A percentile compares a stretch with the other conserved stretches of the same genome.
Evolutionary conservation across 2,888 invertebrate species (phyloP).

Genomic region (Hedya salicella): DNA sequence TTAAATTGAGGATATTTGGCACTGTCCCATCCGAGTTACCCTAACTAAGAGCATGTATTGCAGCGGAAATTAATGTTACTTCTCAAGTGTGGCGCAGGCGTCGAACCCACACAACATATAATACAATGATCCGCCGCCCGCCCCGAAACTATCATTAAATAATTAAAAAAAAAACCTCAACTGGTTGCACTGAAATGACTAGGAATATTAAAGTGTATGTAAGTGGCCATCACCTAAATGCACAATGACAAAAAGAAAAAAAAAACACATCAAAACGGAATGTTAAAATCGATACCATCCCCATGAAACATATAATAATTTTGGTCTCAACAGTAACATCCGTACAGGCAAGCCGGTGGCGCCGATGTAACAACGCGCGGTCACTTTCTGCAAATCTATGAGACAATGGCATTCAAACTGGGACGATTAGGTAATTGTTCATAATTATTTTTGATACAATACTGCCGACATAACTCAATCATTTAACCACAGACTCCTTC

Average conservation of each 20-base stretch:
- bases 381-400: neutral
- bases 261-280: conserved; percentile 72
- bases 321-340: conserved; percentile 84
- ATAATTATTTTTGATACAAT: neutral
- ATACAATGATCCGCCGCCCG: conserved; percentile 67
- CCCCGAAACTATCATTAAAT: conserved; percentile 65
- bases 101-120: conserved; percentile 70
- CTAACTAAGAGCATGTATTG: conserved; percentile 65
- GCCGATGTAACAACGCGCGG: conserved; percentile 31
- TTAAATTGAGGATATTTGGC: conserved; percentile 83
- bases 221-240: conserved; percentile 80
- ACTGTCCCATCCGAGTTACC: conserved; percentile 77
- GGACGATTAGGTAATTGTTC: neutral
- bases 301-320: conserved; percentile 82
- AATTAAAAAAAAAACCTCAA: conserved; percentile 80
- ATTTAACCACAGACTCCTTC: conserved; percentile 36
- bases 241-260: conserved; percentile 63
- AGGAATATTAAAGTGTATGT: conserved; percentile 79
- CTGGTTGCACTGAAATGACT: conserved; percentile 85
- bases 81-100: conserved; percentile 53
- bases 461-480: conserved; percentile 13
- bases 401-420: neutral
- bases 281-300: conserved; percentile 85
- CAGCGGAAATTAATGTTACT: conserved; percentile 51
- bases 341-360: conserved; percentile 64